Evolutionary conservation across 2,113 vertebrate species (phyloP), one percentile per base, ranked within the genome.

Genomic region (Eira barbara): DNA sequence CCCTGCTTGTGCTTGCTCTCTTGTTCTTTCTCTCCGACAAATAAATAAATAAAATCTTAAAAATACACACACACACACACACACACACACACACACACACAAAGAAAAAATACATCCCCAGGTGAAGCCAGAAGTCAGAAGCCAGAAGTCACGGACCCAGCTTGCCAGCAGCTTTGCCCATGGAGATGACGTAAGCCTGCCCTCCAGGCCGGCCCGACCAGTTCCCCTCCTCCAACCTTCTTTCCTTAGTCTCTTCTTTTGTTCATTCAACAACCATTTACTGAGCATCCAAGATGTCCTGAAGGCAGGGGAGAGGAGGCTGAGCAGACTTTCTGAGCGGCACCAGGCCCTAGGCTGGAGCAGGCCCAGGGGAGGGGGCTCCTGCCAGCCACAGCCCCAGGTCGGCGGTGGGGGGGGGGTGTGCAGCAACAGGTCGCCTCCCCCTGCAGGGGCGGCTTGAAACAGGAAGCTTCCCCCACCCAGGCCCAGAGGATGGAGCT

Each of bases 121-220:
- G 65, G 63, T 6, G 13, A 55, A 92, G 42, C 25, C 55, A n/a
- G 74, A 65, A 31, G 14, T 15, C 59, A 21, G 15, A 55, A 92
- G 42, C 31, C 55, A n/a, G 80, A 59, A 31, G 18, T 13, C 59
- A 17, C 0, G 18, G 45, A 7, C n/a, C 29, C n/a, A 29, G 39
- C 49, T 59, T 7, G 49, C 4, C 15, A 0, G 0, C 4, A 5
- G 14, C 2, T 13, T 5, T 4, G 67, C 42, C n/a, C 21, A 0
- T 0, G 4, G 25, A 23, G 39, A 4, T 0, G 27, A 13, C 59
- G 3, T 7, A 4, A 3, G 27, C 39, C 52, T 15, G 11, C 20
- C 91, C 45, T 0, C 17, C 36, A 0, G 3, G 1, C 1, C 31
- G 7, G 71, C 39, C 31, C 7, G 1, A 34, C 34, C 57, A 0